These are phyloP conservation scores for Oxyruncus cristatus DNA, from an alignment of 2,113 vertebrate genomes.

Conservation along the genomic window DNA sequence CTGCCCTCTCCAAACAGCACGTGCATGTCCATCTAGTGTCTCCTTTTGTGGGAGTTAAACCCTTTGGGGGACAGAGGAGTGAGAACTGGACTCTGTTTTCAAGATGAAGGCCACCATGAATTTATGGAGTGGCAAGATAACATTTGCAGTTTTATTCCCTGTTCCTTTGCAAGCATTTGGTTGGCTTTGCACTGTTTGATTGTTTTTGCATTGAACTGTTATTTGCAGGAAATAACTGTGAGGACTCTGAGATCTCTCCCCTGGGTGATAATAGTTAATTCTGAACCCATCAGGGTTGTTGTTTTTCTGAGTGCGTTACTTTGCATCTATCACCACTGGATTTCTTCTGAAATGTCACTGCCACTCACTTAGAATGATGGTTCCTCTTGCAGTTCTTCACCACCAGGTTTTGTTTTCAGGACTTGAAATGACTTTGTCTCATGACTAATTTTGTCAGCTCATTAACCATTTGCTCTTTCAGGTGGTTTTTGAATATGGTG, in stretches of 20 bases:
- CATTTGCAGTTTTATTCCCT: not conserved
- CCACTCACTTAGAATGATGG: not conserved
- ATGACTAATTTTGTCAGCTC: not conserved
- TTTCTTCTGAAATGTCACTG: not conserved
- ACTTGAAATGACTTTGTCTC: not conserved
- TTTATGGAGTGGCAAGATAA: not conserved
- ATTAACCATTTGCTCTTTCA: not conserved
- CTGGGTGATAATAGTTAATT: not conserved
- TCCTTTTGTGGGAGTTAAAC: not conserved
- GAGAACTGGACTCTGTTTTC: not conserved
- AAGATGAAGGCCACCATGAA: not conserved
- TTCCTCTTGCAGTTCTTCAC: not conserved
- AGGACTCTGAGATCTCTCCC: not conserved
- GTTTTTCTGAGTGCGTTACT: not conserved
- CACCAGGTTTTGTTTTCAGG: not conserved
- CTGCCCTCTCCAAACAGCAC: accelerated
- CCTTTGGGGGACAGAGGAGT: not conserved
- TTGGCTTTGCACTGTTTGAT: not conserved
- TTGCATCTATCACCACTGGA: not conserved
- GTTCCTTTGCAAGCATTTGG: not conserved
- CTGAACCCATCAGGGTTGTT: not conserved
- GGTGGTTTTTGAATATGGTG: not conserved
- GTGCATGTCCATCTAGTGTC: not conserved
- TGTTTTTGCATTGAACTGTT: not conserved
- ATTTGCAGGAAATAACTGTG: not conserved